These are phyloP conservation scores for Zoroaster sp. DNA, from an alignment of 53 echinoderm and acorn worm species.

Conservation along the genomic window DNA sequence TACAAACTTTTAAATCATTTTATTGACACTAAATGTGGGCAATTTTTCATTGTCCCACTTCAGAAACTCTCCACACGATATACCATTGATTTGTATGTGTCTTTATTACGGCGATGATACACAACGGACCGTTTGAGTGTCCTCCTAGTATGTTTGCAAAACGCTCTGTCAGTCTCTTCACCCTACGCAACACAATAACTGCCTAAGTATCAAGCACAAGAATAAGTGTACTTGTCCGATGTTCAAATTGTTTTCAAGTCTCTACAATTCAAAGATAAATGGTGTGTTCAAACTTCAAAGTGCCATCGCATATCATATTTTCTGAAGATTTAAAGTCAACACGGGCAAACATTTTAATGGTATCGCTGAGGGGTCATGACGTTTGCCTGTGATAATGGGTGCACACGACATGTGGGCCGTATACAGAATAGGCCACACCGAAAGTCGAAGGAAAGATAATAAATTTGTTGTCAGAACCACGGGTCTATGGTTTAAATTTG, in stretches of 20 bases:
- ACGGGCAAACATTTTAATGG: background rate
- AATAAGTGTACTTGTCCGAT: slow-evolving; percentile 37
- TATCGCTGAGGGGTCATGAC: background rate
- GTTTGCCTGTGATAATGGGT: too few species aligned
- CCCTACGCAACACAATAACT: background rate
- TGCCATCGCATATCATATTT: slow-evolving; percentile 35
- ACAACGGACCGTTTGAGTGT: slow-evolving; percentile 17
- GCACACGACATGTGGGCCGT: too few species aligned
- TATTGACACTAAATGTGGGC: slow-evolving; percentile 23
- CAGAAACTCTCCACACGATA: slow-evolving; percentile 13
- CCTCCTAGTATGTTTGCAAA: slow-evolving; percentile 19
- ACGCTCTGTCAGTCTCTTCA: background rate
- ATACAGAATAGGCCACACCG: background rate
- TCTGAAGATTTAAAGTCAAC: slow-evolving; percentile 50
- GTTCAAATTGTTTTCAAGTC: slow-evolving; percentile 49
- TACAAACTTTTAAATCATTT: background rate
- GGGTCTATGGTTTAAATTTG: too few species aligned
- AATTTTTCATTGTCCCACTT: slow-evolving; percentile 29
- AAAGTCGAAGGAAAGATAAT: background rate
- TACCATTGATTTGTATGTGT: slow-evolving; percentile 41
- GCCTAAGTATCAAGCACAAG: background rate
- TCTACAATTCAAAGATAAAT: slow-evolving; percentile 22
- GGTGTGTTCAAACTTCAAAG: slow-evolving; percentile 55
- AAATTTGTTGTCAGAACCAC: too few species aligned
- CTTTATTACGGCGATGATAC: slow-evolving; percentile 39